These are phyloP conservation scores for Noctua comes DNA, from an alignment of 2,888 invertebrate species.

Conservation along the genomic window DNA sequence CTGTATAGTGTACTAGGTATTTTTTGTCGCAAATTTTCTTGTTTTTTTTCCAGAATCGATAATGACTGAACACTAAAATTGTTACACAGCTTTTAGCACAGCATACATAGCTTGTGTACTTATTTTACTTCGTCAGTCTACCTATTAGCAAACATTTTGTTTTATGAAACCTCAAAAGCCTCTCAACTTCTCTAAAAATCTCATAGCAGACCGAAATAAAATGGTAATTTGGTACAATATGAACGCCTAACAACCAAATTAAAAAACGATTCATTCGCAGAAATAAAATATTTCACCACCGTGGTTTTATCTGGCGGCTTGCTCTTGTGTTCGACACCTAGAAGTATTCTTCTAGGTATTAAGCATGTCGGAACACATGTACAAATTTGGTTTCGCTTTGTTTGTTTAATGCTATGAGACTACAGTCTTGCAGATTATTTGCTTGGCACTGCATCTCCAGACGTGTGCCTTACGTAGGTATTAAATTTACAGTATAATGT, in stretches of 20 bases:
- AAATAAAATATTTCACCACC: conserved; percentile 41
- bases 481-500: conserved; percentile 52
- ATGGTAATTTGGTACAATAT: conserved; percentile 1
- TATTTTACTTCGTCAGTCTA: background rate
- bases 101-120: background rate
- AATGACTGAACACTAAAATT: background rate
- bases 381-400: conserved; percentile 70
- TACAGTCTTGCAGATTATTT: conserved; percentile 66
- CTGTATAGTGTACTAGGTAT: background rate
- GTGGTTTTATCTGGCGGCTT: conserved; percentile 42
- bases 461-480: conserved; percentile 53
- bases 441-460: conserved; percentile 65
- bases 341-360: conserved; percentile 62
- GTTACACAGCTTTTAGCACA: background rate
- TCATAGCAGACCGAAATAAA: background rate
- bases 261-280: conserved; percentile 27
- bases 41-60: background rate
- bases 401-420: conserved; percentile 65
- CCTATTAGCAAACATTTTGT: background rate
- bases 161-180: background rate
- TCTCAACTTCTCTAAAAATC: background rate
- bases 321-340: conserved; percentile 46
- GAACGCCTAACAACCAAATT: conserved; percentile 14
- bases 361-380: conserved; percentile 67
- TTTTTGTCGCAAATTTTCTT: background rate